phyloP scores from a whole-genome alignment of 2,888 invertebrate genomes.

The Sarcophaga variegata region DNA sequence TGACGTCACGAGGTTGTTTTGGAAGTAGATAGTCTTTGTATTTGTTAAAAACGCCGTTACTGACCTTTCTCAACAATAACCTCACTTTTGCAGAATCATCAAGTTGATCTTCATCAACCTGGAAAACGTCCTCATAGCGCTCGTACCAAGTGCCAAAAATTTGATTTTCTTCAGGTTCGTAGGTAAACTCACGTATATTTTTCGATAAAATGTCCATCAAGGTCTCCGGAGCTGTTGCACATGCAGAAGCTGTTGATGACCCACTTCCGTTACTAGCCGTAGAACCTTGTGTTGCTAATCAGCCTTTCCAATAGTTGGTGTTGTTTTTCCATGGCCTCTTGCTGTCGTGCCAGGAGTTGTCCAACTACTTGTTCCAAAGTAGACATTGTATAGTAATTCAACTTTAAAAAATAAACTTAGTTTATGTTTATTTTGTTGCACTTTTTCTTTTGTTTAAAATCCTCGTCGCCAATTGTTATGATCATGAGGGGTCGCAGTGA shows the following conservation, averaged over 20 bases:
- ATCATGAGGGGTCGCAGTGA: too few species aligned
- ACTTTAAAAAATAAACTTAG: too few species aligned
- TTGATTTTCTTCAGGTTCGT: conserved; percentile 14
- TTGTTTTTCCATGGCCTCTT: conserved; percentile 43
- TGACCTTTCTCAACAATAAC: conserved; percentile 14
- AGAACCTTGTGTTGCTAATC: background rate
- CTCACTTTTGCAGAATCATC: conserved; percentile 5
- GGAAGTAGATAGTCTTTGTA: conserved; percentile 3
- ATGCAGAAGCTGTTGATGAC: background rate
- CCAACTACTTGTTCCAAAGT: conserved; percentile 38
- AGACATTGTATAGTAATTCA: background rate
- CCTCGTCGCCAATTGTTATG: too few species aligned
- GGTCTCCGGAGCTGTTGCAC: too few species aligned
- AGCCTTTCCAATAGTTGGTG: conserved; percentile 25
- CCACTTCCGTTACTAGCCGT: background rate
- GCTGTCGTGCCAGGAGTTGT: conserved; percentile 32
- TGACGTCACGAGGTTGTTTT: background rate
- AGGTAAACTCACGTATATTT: conserved; percentile 22
- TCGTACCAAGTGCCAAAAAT: conserved; percentile 14
- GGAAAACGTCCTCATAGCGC: conserved; percentile 19
- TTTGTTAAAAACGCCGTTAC: background rate
- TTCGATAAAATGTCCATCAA: too few species aligned
- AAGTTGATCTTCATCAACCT: background rate
- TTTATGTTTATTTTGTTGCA: too few species aligned
- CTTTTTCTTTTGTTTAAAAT: too few species aligned